Percentiles rank a stretch among this genome's conserved stretches.
Evolutionary conservation across 1,140 invertebrate species (phyloP).

Genomic region (Heliconius eleuchia): DNA sequence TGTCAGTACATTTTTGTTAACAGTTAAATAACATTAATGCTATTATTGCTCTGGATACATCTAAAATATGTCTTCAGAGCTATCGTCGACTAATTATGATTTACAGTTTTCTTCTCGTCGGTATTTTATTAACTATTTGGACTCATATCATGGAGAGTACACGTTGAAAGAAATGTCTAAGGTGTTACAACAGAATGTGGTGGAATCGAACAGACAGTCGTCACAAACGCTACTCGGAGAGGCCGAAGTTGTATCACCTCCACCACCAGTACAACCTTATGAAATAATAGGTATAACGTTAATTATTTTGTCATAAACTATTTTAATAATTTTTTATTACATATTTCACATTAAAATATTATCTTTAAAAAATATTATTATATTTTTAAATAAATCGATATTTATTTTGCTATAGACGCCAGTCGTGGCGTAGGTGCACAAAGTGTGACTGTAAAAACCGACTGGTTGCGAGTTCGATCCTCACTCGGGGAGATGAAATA

Average conservation of each 20-base stretch:
- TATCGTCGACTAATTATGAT: conserved; percentile 45
- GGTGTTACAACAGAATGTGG: conserved; percentile 53
- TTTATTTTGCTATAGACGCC: not conserved
- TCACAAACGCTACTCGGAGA: conserved; percentile 54
- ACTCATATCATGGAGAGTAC: conserved; percentile 68
- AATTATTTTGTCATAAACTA: not conserved
- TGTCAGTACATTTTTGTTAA: conserved; percentile 8
- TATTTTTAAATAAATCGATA: not conserved
- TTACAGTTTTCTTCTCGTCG: conserved; percentile 59
- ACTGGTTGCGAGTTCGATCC: too few species aligned
- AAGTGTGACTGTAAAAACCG: too few species aligned
- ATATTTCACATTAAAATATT: not conserved
- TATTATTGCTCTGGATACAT: not conserved
- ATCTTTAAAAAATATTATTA: not conserved
- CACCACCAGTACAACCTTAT: conserved; percentile 53
- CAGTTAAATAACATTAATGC: not conserved
- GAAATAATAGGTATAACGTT: conserved; percentile 59
- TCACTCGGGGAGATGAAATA: too few species aligned
- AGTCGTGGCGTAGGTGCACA: too few species aligned
- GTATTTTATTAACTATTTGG: conserved; percentile 72
- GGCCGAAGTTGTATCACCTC: conserved; percentile 44
- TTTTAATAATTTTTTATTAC: not conserved
- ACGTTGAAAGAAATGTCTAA: conserved; percentile 61
- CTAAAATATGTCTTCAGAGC: conserved; percentile 52
- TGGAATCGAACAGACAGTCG: conserved; percentile 42